These are phyloP conservation scores for Chaetodon trifascialis DNA, from an alignment of 2,113 vertebrate species.

Conservation along the genomic window DNA sequence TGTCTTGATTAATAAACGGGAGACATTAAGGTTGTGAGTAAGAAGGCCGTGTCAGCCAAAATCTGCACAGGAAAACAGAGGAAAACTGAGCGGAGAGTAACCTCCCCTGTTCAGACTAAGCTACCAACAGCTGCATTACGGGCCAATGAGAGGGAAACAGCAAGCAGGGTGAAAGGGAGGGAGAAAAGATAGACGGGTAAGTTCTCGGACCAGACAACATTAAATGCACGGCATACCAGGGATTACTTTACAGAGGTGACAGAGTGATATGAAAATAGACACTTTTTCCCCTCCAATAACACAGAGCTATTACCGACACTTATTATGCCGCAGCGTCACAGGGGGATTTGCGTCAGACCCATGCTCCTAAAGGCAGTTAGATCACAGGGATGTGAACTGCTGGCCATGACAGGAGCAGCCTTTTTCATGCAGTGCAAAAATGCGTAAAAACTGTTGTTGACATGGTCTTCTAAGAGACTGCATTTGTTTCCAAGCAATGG, in stretches of 20 bases:
- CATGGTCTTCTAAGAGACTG: constrained; percentile 44
- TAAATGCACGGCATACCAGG: constrained; percentile 32
- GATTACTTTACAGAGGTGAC: constrained; percentile 55
- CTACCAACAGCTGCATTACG: constrained; percentile 44
- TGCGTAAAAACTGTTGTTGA: constrained; percentile 63
- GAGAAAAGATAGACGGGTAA: constrained; percentile 14
- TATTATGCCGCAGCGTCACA: constrained; percentile 55
- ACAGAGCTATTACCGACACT: constrained; percentile 57
- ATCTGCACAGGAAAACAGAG: constrained; percentile 32
- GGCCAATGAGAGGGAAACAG: constrained; percentile 15
- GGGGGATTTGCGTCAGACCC: constrained; percentile 66
- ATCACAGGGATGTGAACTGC: constrained; percentile 70
- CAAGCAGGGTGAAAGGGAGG: background rate
- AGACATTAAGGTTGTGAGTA: constrained; percentile 49
- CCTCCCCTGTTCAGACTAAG: constrained; percentile 11
- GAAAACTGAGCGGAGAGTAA: constrained; percentile 24
- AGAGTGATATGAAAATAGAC: constrained; percentile 58
- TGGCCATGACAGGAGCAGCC: constrained; percentile 56
- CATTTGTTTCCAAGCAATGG: constrained; percentile 56
- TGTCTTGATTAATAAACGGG: constrained; percentile 59
- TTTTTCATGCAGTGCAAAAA: constrained; percentile 68
- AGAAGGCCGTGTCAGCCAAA: constrained; percentile 33
- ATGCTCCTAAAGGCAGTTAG: constrained; percentile 56
- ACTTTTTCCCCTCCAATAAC: constrained; percentile 54
- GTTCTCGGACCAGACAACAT: constrained; percentile 45